A percentile compares a stretch with the other conserved stretches of the same genome.
These are phyloP conservation scores for Leptopterna dolabrata DNA, from an alignment of 2,888 invertebrate species.

Conservation along the genomic window DNA sequence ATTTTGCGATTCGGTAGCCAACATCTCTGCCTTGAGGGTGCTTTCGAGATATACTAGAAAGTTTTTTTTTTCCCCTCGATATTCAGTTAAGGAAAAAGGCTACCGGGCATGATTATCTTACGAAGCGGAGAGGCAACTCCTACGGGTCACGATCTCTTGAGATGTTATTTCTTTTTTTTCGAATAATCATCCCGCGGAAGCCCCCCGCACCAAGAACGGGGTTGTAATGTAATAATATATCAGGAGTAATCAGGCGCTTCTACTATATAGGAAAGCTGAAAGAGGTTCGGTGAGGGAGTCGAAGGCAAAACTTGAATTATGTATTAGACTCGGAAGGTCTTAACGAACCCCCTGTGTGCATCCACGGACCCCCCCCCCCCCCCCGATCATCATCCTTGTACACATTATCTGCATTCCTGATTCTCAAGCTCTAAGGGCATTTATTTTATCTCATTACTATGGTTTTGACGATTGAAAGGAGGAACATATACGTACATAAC, in stretches of 20 bases:
- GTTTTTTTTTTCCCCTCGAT: not conserved
- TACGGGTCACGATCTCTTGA: constrained; percentile 26
- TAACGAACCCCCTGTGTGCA: not conserved
- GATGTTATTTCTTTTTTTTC: not conserved
- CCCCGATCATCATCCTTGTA: not conserved
- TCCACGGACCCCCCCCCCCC: not conserved
- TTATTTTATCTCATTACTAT: constrained; percentile 35
- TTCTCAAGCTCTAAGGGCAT: not conserved
- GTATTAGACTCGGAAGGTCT: constrained; percentile 25
- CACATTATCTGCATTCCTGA: constrained; percentile 37
- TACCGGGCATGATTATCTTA: constrained; percentile 25
- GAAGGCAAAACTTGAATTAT: constrained; percentile 32
- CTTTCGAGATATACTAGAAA: not conserved
- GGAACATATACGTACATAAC: too few species aligned
- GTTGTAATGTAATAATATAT: constrained; percentile 38
- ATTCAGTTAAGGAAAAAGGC: constrained; percentile 20
- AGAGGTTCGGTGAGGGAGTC: not conserved
- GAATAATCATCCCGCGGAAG: constrained; percentile 23
- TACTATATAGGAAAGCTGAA: not conserved
- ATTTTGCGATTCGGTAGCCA: constrained; percentile 15
- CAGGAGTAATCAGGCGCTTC: constrained; percentile 30
- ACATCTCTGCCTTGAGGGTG: not conserved
- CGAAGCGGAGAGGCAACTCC: constrained; percentile 2
- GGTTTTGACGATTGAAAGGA: not conserved
- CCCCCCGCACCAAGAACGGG: not conserved